These are phyloP conservation scores for Pseudobourletiella spinata DNA, from an alignment of 1,140 invertebrate genomes.

Conservation along the genomic window DNA sequence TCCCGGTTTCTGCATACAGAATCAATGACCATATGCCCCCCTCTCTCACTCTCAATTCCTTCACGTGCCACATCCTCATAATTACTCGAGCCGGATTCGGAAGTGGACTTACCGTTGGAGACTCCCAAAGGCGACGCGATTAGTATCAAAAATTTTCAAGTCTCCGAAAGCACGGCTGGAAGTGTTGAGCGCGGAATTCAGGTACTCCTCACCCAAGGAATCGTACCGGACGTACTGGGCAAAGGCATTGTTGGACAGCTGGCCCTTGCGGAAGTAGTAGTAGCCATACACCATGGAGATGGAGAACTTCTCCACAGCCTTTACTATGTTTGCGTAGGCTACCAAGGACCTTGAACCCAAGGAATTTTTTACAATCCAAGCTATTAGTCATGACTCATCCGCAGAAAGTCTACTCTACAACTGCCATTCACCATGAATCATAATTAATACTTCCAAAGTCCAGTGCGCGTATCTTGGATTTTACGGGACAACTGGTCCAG, in stretches of 20 bases:
- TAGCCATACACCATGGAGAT: slow-evolving; percentile 41
- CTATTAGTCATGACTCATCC: not conserved
- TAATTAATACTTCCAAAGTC: slow-evolving; percentile 37
- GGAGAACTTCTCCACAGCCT: slow-evolving; percentile 41
- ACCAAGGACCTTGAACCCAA: slow-evolving; percentile 38
- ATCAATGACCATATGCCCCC: too few species aligned
- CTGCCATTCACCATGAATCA: not conserved
- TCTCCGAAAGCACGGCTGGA: slow-evolving; percentile 26
- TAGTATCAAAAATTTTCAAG: slow-evolving; percentile 24
- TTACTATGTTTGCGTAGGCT: slow-evolving; percentile 42
- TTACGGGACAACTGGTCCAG: slow-evolving; percentile 37
- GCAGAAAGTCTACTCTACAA: not conserved
- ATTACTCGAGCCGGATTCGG: too few species aligned
- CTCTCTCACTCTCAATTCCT: too few species aligned
- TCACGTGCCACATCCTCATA: too few species aligned
- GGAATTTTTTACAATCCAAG: not conserved
- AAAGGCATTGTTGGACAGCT: slow-evolving; percentile 37
- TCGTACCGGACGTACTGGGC: slow-evolving; percentile 37
- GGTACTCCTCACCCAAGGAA: slow-evolving; percentile 39
- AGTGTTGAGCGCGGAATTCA: slow-evolving; percentile 39
- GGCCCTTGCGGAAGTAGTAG: slow-evolving; percentile 41
- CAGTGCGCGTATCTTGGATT: slow-evolving; percentile 37
- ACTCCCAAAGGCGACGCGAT: not conserved
- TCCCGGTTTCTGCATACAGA: too few species aligned
- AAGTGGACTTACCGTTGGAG: not conserved